A percentile compares a stretch with the other conserved stretches of the same genome.
Conservation (phyloP, 2,797 vertebrate species). For the Rhynchonycteris naso region DNA sequence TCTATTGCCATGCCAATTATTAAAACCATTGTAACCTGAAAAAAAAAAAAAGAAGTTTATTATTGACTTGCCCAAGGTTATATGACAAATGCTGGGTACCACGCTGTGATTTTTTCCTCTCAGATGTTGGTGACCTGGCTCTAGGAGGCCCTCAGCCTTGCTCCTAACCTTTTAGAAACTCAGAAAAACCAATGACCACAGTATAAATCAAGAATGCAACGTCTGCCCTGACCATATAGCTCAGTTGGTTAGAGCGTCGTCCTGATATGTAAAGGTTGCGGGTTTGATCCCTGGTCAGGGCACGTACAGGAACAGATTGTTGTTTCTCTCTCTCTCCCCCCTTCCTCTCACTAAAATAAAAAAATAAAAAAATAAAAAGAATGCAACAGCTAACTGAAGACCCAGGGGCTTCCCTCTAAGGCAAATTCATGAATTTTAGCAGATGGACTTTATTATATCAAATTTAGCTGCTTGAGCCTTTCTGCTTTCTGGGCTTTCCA, state of each 20-base stretch:
- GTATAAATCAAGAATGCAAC: background rate
- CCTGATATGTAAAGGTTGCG: no score
- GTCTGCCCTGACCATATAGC: background rate
- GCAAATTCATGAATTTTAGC: background rate
- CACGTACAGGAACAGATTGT: no score
- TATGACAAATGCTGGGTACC: background rate
- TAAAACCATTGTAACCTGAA: background rate
- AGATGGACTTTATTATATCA: background rate
- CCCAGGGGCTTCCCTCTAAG: background rate
- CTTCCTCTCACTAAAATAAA: no score
- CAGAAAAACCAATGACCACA: background rate
- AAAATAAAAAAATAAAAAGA: no score
- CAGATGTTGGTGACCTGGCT: background rate
- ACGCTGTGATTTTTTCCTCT: background rate
- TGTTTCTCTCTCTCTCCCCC: no score
- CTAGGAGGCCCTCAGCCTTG: background rate
- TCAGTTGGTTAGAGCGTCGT: no score
- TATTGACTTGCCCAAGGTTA: background rate
- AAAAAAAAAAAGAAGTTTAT: background rate
- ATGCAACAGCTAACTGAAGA: background rate
- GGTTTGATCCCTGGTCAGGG: no score
- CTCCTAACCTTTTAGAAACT: background rate
- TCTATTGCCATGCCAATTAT: background rate
- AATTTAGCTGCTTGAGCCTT: background rate
- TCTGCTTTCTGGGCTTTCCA: constrained; percentile 33